Percentiles rank a stretch among this genome's conserved stretches.
These are phyloP conservation scores for Ophioderma brevispina DNA, from an alignment of 35 echinoderm and acorn worm genomes.

Conservation along the genomic window DNA sequence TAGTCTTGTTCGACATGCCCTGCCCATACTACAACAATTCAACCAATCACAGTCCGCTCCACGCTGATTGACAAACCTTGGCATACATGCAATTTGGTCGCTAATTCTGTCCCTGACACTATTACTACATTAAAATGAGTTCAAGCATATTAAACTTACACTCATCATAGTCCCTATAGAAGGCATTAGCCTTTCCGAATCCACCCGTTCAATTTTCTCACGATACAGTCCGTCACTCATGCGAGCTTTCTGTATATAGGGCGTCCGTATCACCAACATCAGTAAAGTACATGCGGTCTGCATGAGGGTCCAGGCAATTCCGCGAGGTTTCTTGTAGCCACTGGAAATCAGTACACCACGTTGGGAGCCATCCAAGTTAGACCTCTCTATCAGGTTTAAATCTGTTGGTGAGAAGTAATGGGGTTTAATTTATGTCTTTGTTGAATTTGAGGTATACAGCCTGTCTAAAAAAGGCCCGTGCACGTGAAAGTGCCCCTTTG, in stretches of 20 bases:
- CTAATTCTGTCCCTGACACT: no score
- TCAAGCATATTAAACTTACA: slow-evolving; percentile 33
- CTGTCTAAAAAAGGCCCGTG: no score
- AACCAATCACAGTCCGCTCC: no score
- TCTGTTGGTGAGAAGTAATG: background rate
- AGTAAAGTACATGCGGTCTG: slow-evolving; percentile 43
- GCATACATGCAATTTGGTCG: no score
- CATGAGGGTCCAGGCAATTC: slow-evolving; percentile 38
- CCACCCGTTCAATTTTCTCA: background rate
- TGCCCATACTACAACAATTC: no score
- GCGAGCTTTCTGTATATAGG: slow-evolving; percentile 24
- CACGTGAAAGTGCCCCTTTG: no score
- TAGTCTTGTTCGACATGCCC: no score
- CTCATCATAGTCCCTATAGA: slow-evolving; percentile 27
- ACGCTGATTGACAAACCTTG: no score
- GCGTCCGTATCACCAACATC: background rate
- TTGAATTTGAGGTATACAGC: no score
- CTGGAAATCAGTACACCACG: background rate
- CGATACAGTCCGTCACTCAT: slow-evolving; percentile 15
- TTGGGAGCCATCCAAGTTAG: background rate
- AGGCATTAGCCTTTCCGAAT: background rate
- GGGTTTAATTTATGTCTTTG: background rate
- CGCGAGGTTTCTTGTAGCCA: background rate
- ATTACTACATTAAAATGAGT: no score
- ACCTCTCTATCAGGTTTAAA: background rate